Evolutionary conservation across 2,113 vertebrate species (phyloP).

Genomic region (Erinaceus europaeus): DNA sequence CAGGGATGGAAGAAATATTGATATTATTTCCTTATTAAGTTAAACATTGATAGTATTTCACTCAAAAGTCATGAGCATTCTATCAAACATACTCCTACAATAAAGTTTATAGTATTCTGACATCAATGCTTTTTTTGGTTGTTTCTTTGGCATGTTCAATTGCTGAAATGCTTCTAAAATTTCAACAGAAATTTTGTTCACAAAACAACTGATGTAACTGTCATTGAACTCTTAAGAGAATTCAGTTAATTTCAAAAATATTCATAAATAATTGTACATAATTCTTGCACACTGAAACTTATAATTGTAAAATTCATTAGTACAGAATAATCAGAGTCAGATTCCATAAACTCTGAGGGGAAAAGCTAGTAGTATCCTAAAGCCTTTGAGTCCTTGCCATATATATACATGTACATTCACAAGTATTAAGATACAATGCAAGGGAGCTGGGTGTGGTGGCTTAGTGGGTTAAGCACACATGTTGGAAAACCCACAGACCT

Average conservation of each 20-base stretch:
- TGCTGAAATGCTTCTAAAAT: constrained; percentile 4
- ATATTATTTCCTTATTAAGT: background rate
- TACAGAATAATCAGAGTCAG: too few relatives aligned
- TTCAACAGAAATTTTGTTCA: background rate
- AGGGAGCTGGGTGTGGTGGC: too few relatives aligned
- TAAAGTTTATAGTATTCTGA: background rate
- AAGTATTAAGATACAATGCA: too few relatives aligned
- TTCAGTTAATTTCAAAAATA: background rate
- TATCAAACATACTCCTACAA: background rate
- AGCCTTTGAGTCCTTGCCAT: background rate
- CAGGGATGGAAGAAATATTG: background rate
- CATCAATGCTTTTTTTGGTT: background rate
- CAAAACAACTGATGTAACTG: background rate
- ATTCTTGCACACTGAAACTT: background rate
- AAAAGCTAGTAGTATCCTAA: background rate
- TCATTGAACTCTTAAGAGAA: background rate
- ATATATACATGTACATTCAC: background rate
- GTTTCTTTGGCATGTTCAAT: background rate
- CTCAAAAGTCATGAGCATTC: background rate
- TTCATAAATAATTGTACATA: background rate
- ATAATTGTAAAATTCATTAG: background rate
- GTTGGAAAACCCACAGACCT: too few relatives aligned
- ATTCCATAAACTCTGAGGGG: background rate
- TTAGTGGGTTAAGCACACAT: too few relatives aligned
- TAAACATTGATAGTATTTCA: background rate